These are phyloP conservation scores for Ceuthmochares aereus DNA, from an alignment of 2,113 vertebrate species.

Conservation along the genomic window DNA sequence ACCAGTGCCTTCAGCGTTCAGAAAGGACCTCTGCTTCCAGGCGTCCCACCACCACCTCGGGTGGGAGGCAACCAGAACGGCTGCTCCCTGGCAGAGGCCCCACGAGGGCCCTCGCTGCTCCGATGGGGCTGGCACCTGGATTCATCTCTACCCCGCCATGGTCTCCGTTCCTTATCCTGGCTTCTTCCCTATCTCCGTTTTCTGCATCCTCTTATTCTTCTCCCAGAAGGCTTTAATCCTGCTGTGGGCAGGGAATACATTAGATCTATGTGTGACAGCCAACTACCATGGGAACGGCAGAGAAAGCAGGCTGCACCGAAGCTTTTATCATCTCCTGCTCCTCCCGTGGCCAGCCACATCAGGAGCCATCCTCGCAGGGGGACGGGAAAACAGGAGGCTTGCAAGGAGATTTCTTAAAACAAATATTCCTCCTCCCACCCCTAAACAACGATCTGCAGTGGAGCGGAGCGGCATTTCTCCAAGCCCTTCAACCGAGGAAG, in stretches of 20 bases:
- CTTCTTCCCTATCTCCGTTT: not conserved
- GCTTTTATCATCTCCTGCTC: constrained; percentile 10
- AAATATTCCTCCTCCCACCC: not conserved
- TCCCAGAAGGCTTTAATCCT: constrained; percentile 24
- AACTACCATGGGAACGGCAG: constrained; percentile 58
- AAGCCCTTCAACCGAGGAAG: not conserved
- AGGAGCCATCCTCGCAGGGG: not conserved
- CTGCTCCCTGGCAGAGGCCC: not conserved
- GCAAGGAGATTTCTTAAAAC: not conserved
- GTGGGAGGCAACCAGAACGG: accelerated
- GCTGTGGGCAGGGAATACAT: constrained; percentile 48
- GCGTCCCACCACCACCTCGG: not conserved
- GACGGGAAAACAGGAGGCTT: not conserved
- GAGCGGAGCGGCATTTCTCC: not conserved
- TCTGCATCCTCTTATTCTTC: not conserved
- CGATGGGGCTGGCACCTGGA: accelerated
- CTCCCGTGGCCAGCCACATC: not conserved
- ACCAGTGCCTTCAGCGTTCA: not conserved
- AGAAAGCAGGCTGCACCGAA: not conserved
- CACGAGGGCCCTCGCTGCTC: not conserved
- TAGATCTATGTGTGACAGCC: constrained; percentile 40
- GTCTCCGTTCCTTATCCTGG: not conserved
- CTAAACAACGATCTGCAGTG: not conserved
- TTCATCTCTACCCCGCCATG: not conserved
- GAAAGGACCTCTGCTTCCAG: not conserved